These are phyloP conservation scores for Paramormyrops kingsleyae DNA, from an alignment of 2,113 vertebrate genomes.

Conservation along the genomic window DNA sequence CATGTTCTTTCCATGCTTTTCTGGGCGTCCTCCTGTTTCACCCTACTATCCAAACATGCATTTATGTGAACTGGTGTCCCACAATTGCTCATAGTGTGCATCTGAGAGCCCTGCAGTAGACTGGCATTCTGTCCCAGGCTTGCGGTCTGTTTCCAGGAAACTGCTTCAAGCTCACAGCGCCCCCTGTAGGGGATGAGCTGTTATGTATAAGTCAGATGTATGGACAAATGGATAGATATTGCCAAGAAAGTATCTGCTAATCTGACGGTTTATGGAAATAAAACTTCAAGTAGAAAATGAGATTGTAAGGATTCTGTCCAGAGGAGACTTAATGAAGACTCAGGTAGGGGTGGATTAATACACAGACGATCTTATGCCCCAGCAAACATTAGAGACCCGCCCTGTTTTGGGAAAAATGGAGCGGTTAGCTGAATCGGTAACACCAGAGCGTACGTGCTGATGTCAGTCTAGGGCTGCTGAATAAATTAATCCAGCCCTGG, in stretches of 20 bases:
- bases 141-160: not conserved
- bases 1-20: not conserved
- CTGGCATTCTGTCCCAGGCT: not conserved
- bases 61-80: not conserved
- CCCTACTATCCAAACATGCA: not conserved
- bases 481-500: not conserved
- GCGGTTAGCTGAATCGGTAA: not conserved
- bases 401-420: not conserved
- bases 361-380: not conserved
- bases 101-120: not conserved
- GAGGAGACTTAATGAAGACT: not conserved
- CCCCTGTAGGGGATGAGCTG: not conserved
- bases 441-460: not conserved
- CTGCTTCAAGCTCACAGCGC: not conserved
- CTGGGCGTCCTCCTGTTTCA: not conserved
- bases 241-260: not conserved
- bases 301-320: not conserved
- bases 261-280: not conserved
- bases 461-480: not conserved
- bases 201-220: not conserved
- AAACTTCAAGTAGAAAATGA: not conserved
- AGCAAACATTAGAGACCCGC: not conserved
- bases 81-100: not conserved
- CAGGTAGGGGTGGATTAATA: not conserved
- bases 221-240: not conserved